These are phyloP conservation scores for Hyperoplus lanceolatus DNA, from an alignment of 2,797 vertebrate genomes.

Conservation along the genomic window DNA sequence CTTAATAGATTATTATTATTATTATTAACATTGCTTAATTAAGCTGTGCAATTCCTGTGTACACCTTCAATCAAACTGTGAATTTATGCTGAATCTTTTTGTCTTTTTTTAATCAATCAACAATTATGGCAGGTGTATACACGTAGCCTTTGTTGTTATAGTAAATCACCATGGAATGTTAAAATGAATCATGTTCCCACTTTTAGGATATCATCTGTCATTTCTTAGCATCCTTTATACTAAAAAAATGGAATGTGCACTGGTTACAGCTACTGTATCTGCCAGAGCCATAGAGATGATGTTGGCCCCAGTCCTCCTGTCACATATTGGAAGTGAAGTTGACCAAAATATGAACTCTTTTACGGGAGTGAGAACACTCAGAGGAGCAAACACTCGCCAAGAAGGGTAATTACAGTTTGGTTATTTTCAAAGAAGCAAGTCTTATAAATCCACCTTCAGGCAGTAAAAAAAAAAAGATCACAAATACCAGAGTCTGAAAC, in stretches of 20 bases:
- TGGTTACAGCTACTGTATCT: background rate
- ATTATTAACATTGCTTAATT: background rate
- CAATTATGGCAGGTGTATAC: background rate
- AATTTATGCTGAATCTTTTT: background rate
- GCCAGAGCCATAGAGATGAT: background rate
- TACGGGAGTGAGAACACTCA: background rate
- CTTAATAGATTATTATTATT: too few species aligned
- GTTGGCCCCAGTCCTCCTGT: background rate
- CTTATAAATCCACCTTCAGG: background rate
- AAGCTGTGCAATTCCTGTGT: background rate
- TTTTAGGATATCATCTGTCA: background rate
- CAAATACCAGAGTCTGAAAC: background rate
- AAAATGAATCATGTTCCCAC: background rate
- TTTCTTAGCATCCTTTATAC: background rate
- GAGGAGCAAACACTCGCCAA: slow-evolving; percentile 8
- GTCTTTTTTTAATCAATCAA: background rate
- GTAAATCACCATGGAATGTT: background rate
- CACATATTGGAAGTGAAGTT: background rate
- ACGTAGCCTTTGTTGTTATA: background rate
- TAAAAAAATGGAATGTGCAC: background rate
- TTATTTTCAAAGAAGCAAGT: slow-evolving; percentile 21
- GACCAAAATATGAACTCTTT: background rate
- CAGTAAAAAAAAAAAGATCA: slow-evolving; percentile 20
- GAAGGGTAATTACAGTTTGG: background rate
- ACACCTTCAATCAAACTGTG: background rate